These are phyloP conservation scores for Sylvia borin DNA, from an alignment of 2,797 vertebrate genomes.

Conservation along the genomic window DNA sequence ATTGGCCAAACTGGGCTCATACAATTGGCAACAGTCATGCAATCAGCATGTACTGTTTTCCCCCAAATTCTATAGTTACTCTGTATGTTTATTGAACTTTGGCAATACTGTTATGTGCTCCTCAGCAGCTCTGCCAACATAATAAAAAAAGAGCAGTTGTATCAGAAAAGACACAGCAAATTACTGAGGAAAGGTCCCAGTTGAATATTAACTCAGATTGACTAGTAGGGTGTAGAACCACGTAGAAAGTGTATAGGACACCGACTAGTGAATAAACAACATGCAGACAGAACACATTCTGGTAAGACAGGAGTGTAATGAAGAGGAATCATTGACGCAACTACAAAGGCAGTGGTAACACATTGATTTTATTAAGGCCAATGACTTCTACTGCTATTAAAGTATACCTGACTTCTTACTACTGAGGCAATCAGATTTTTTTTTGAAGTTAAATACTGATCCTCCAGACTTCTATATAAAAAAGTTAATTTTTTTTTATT, in stretches of 20 bases:
- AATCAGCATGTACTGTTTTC: constrained; percentile 17
- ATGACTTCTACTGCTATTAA: background rate
- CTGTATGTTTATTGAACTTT: constrained; percentile 48
- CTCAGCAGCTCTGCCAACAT: constrained; percentile 44
- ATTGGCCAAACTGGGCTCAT: background rate
- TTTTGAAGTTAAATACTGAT: constrained; percentile 29
- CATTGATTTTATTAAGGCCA: constrained; percentile 26
- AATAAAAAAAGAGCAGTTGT: constrained; percentile 23
- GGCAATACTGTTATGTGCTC: constrained; percentile 9
- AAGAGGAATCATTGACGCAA: constrained; percentile 51
- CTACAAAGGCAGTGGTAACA: constrained; percentile 5
- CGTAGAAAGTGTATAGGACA: constrained; percentile 15
- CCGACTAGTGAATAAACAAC: constrained; percentile 15
- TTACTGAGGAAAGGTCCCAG: constrained; percentile 27
- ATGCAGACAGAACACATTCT: background rate
- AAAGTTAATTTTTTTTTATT: background rate
- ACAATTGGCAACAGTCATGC: constrained; percentile 45
- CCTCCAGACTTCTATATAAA: background rate
- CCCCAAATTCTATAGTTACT: constrained; percentile 53
- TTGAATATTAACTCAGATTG: constrained; percentile 64
- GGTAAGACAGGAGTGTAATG: background rate
- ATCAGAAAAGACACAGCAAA: constrained; percentile 35
- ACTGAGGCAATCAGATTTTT: background rate
- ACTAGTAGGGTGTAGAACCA: constrained; percentile 32
- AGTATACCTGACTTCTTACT: constrained; percentile 15